Base-by-base conservation (phyloP, 2,888 invertebrate species). In the Himalopsyche japonica region DNA sequence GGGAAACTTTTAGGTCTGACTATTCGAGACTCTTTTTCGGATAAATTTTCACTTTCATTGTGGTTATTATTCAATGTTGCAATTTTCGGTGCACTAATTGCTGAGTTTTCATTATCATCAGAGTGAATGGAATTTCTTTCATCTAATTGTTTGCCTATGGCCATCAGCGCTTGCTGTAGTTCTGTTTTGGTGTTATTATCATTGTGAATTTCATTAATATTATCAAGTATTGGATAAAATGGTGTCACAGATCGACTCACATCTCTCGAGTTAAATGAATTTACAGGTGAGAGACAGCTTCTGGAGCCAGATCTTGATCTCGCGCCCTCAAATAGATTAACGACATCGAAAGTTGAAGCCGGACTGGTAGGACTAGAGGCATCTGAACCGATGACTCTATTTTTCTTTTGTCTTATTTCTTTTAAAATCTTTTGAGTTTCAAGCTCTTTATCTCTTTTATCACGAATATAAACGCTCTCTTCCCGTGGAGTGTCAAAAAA, bases 401-500 rank as follows among this genome's bases (percentile, higher is more conserved):
- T 93, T 83, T 92, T 90, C 89, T 94, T 94, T 88, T 95, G 94
- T 84, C 96, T 89, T 83, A 95, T 94, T 91, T 96, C 94, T 88
- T 94, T 93, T 8, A 95, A 89, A 32, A 94, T 93, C 89, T 94
- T 93, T 89, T 95, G 94, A 80, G 96, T 93, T 91, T 95, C 93
- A 88, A 95, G 90, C 90, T 96, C 94, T 87, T 95, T 92, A 89
- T 95, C 93, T 87, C 93, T 93, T 87, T 93, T 92, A 88, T 94
- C 93, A 89, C 93, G 90, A 0, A 93, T 92, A 88, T 94, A 94
- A 30, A 93, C 91, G 88, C 93, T 95, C 88, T 96, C 96, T 84
- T 95, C 95, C 27, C 93, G 90, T 10, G 94, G 93, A 1, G 94
- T 91, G 87, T 96, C 96, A 89, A 94, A 96, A 89, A 96, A 96